Base-by-base conservation (phyloP, 2,113 vertebrate species). In the Propithecus coquereli region DNA sequence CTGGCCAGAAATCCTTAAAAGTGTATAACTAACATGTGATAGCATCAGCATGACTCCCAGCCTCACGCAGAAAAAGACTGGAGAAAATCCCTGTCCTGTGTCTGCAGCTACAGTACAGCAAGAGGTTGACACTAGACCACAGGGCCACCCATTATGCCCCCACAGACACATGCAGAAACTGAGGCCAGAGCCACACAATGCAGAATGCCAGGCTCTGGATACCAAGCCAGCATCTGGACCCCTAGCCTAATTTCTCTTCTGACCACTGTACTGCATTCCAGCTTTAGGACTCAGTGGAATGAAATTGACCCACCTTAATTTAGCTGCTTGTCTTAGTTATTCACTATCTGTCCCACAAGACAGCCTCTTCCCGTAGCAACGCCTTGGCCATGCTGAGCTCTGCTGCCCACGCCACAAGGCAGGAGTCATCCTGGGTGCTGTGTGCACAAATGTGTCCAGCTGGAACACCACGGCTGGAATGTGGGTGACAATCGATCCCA, bases 21-120 rank as follows among this genome's bases (percentile, higher is more conserved):
- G 4, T 8, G 13, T 1, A 17, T 45, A 50, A 54, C 32, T 6
- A 14, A 30, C 47, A 25, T 20, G 25, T 22, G 61, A 34, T 1
- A 16, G 11, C 2, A n/a, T 1, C 61, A 4, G 7, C 8, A 10
- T 27, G 7, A 45, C 52, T 52, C 23, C 8, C 50, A 22, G 1
- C 43, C 9, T 50, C 23, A 2, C 37, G 47, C 40, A 9, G 8
- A 17, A 57, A 43, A 87, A 27, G 52, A 4, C 66, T 1, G 14
- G 20, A 1, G 2, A 0, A 17, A 54, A 30, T 3, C 13, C 4
- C 14, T 59, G 30, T 2, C 30, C n/a, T 0, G 0, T 20, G 8
- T 73, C 34, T 32, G 7, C 5, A 57, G 23, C 16, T 4, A 4
- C 18, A 16, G 30, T 8, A 32, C 2, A 6, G 54, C 61, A 25